These are phyloP conservation scores for Clitarchus hookeri DNA, from an alignment of 2,888 invertebrate species.

Conservation along the genomic window DNA sequence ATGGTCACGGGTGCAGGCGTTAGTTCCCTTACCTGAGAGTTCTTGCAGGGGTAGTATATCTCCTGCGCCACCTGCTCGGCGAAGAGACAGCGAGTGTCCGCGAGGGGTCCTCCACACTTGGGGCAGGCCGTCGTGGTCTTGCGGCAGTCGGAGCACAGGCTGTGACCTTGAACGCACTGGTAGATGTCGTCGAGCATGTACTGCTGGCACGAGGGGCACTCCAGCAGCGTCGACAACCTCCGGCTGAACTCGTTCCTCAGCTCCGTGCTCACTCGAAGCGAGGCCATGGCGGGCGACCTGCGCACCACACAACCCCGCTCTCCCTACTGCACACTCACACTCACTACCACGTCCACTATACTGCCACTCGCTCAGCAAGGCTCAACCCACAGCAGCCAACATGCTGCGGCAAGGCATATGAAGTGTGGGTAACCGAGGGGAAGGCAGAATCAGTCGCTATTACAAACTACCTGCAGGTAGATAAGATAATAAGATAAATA, in stretches of 20 bases:
- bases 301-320: too few relatives aligned
- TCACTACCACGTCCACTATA: too few relatives aligned
- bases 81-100: constrained; percentile 3
- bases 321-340: too few relatives aligned
- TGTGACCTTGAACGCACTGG: constrained; percentile 8
- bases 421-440: too few relatives aligned
- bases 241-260: constrained; percentile 18
- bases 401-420: too few relatives aligned
- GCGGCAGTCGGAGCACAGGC: neutral
- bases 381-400: too few relatives aligned
- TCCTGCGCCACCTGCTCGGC: constrained; percentile 23
- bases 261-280: constrained; percentile 12
- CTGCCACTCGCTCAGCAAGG: too few relatives aligned
- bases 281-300: constrained; percentile 16
- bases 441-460: too few relatives aligned
- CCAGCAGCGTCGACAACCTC: constrained; percentile 2
- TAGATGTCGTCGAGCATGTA: constrained; percentile 23
- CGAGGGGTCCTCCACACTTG: neutral
- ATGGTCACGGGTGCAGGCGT: too few relatives aligned
- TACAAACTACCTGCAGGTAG: too few relatives aligned
- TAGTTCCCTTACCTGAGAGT: neutral
- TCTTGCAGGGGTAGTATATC: constrained; percentile 25
- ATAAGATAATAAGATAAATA: too few relatives aligned
- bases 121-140: neutral
- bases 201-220: neutral